A percentile compares a stretch with the other conserved stretches of the same genome.
Conservation (phyloP, 2,888 invertebrate species). For the Lucinisca nassula region DNA sequence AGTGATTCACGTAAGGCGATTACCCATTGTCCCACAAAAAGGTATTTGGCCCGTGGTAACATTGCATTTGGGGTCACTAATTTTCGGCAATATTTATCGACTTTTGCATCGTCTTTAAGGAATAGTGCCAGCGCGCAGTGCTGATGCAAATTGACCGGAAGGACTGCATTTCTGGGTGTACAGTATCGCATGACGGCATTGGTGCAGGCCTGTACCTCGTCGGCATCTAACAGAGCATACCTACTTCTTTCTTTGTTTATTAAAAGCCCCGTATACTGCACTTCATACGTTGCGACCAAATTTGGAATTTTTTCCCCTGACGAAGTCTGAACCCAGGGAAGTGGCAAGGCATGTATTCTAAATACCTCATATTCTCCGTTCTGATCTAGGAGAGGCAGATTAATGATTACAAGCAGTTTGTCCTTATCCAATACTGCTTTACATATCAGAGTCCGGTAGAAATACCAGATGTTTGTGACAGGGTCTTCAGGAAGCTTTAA, state of each 20-base stretch:
- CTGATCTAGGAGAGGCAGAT: background rate
- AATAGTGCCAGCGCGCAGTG: background rate
- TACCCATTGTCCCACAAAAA: background rate
- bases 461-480: background rate
- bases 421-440: background rate
- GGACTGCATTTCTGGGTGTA: background rate
- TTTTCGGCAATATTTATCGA: background rate
- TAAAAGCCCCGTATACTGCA: background rate
- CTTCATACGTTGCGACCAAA: background rate
- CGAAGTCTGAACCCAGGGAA: background rate
- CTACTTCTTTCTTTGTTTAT: background rate
- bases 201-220: background rate
- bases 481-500: background rate
- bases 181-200: background rate
- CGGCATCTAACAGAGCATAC: background rate
- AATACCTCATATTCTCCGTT: background rate
- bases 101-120: background rate
- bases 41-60: background rate
- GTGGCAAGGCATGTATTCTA: background rate
- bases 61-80: background rate
- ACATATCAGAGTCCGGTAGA: background rate
- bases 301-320: background rate
- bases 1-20: background rate
- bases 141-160: background rate
- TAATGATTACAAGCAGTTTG: background rate